These are phyloP conservation scores for Sylvia borin DNA, from an alignment of 2,797 vertebrate genomes.

Conservation along the genomic window DNA sequence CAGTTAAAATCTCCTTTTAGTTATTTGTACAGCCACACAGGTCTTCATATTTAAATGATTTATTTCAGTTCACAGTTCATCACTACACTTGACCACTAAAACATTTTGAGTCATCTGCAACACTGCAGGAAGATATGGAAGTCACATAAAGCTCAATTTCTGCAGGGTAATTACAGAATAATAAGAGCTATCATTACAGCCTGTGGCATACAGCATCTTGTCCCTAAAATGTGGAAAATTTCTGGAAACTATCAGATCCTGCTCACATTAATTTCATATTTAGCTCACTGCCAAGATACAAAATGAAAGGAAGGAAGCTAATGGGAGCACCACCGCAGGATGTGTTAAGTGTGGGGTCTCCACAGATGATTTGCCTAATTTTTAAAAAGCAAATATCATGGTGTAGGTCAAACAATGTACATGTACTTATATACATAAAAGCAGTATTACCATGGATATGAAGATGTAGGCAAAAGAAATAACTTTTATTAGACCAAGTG, in stretches of 20 bases:
- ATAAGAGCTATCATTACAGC: neutral
- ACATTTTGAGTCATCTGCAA: neutral
- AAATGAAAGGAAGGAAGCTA: neutral
- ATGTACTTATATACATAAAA: neutral
- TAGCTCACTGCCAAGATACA: neutral
- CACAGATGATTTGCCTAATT: neutral
- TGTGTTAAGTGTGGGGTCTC: neutral
- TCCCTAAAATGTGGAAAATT: neutral
- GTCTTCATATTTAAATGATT: neutral
- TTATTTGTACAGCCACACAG: neutral
- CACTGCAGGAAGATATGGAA: neutral
- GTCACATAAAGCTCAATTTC: neutral
- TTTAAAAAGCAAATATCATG: neutral
- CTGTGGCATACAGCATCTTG: neutral
- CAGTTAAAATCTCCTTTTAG: neutral
- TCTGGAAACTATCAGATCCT: neutral
- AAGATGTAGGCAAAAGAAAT: neutral
- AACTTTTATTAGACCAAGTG: neutral
- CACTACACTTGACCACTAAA: neutral
- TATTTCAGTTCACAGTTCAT: neutral
- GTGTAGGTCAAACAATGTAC: neutral
- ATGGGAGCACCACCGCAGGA: neutral
- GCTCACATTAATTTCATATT: neutral
- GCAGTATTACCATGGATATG: neutral
- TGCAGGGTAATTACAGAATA: neutral